Percentiles rank a stretch among this genome's conserved stretches.
Evolutionary conservation across 2,113 vertebrate species (phyloP).

Genomic region (Cnemophilus loriae): DNA sequence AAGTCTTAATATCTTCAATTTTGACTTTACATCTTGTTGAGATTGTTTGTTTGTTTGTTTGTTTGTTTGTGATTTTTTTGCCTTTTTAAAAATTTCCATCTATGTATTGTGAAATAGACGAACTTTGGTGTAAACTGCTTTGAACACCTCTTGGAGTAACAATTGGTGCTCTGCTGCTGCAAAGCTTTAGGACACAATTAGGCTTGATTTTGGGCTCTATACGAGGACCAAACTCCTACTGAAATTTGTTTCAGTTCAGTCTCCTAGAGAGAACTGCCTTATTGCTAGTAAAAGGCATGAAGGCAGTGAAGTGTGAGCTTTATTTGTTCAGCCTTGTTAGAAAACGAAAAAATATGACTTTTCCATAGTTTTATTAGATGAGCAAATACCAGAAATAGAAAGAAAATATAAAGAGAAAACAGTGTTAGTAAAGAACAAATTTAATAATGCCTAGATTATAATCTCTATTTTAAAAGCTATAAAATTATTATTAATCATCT

Average conservation of each 20-base stretch:
- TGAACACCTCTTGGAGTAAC: neutral
- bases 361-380: neutral
- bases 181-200: neutral
- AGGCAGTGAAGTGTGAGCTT: neutral
- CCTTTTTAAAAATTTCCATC: neutral
- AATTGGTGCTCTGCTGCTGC: neutral
- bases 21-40: neutral
- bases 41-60: neutral
- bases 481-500: neutral
- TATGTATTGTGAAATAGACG: neutral
- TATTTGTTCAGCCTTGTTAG: neutral
- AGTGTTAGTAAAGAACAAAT: neutral
- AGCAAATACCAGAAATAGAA: neutral
- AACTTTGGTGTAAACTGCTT: neutral
- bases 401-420: neutral
- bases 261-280: neutral
- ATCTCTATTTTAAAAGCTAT: neutral
- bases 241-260: neutral
- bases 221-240: neutral
- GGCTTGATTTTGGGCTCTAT: neutral
- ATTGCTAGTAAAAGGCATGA: neutral
- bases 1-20: neutral
- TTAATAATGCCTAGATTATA: neutral
- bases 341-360: neutral
- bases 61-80: neutral